Evolutionary conservation across 2,113 vertebrate genomes (phyloP).

Genomic region (Platysternon megacephalum): DNA sequence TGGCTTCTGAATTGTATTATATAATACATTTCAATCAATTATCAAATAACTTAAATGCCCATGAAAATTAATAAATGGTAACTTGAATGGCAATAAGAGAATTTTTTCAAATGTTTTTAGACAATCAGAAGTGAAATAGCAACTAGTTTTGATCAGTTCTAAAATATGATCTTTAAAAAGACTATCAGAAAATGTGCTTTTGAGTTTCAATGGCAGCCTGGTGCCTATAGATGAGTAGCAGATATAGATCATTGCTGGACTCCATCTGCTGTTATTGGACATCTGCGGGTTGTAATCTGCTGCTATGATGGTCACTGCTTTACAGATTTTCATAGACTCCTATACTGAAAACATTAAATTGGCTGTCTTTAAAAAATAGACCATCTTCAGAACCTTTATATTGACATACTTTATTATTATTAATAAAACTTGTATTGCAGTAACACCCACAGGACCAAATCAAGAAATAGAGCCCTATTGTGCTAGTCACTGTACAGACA

Average conservation of each 20-base stretch:
- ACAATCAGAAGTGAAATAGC: neutral
- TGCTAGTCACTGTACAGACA: neutral
- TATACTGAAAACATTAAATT: neutral
- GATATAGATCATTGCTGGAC: neutral
- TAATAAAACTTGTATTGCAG: neutral
- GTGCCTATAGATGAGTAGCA: neutral
- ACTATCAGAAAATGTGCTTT: neutral
- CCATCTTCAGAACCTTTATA: neutral
- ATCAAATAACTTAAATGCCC: neutral
- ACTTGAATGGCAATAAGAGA: neutral
- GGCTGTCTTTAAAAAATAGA: neutral
- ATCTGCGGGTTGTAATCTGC: neutral
- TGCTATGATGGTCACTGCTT: neutral
- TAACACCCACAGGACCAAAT: neutral
- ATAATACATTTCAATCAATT: neutral
- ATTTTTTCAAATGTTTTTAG: neutral
- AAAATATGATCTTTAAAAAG: neutral
- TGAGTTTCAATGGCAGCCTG: neutral
- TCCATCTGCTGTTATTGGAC: neutral
- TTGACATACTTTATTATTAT: accelerated
- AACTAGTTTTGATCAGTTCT: neutral
- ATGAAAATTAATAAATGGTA: neutral
- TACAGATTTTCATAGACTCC: neutral
- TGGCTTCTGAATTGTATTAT: neutral
- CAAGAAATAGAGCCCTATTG: neutral